Evolutionary conservation across 2,888 invertebrate species (phyloP).

Genomic region (Pteria penguin): DNA sequence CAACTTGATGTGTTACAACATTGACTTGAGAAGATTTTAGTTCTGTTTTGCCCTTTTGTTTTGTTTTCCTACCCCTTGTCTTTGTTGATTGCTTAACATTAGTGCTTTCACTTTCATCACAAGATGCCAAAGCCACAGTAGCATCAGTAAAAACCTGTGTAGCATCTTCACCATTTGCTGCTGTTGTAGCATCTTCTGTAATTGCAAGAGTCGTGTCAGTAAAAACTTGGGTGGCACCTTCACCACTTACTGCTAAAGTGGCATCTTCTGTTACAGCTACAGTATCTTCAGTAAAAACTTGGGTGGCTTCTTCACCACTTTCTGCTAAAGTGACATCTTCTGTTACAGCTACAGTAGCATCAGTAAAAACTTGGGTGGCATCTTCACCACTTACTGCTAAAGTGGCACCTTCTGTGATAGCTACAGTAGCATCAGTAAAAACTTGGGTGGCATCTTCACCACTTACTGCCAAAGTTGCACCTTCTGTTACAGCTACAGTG

Average conservation of each 20-base stretch:
- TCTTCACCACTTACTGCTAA: slow-evolving; percentile 7
- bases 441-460: too few relatives aligned
- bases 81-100: too few relatives aligned
- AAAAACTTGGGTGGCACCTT: slow-evolving; percentile 3
- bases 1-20: too few relatives aligned
- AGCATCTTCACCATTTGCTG: slow-evolving; percentile 14
- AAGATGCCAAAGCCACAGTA: slow-evolving; percentile 26
- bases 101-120: background rate
- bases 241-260: background rate
- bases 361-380: too few relatives aligned
- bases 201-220: slow-evolving; percentile 9
- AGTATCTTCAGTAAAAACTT: slow-evolving; percentile 8
- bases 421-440: slow-evolving; percentile 8
- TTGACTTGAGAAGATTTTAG: too few relatives aligned
- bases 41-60: too few relatives aligned
- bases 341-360: slow-evolving; percentile 18
- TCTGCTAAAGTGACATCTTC: slow-evolving; percentile 34
- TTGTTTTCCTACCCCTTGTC: background rate
- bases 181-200: background rate
- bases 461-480: slow-evolving; percentile 17
- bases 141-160: slow-evolving; percentile 38
- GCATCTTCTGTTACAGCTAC: slow-evolving; percentile 10
- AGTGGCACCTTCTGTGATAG: background rate
- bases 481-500: slow-evolving; percentile 10
- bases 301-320: slow-evolving; percentile 12